Conservation (phyloP, 92 coral and sea anemone genomes). For the Metridium senile region DNA sequence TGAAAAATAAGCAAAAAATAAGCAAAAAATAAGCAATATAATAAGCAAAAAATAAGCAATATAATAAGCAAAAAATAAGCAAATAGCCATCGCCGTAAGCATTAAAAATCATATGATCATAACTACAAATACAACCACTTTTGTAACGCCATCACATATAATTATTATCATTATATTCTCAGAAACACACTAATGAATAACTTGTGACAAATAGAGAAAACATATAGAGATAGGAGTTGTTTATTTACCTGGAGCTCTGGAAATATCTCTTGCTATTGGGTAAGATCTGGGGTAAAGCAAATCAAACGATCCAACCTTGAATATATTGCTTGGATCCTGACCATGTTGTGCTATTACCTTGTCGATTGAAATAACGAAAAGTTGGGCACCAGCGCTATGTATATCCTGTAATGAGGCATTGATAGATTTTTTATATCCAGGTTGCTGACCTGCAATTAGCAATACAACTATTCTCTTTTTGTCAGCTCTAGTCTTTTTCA, state of each 20-base stretch:
- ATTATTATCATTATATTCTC: too few species aligned
- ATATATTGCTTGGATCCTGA: slow-evolving; percentile 24
- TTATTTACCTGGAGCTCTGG: slow-evolving; percentile 32
- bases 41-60: too few species aligned
- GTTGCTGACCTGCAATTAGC: slow-evolving; percentile 48
- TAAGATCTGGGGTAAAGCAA: slow-evolving; percentile 34
- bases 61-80: too few species aligned
- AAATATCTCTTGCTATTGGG: slow-evolving; percentile 42
- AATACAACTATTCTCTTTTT: slow-evolving; percentile 49
- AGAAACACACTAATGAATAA: too few species aligned
- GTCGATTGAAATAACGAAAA: slow-evolving; percentile 56
- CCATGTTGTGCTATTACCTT: slow-evolving; percentile 28
- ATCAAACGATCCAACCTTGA: slow-evolving; percentile 45
- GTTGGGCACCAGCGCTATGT: slow-evolving; percentile 47
- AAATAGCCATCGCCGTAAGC: too few species aligned
- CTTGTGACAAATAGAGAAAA: too few species aligned
- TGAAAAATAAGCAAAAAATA: too few species aligned
- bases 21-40: too few species aligned
- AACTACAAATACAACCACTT: too few species aligned
- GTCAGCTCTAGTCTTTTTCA: slow-evolving; percentile 41
- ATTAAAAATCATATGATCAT: too few species aligned
- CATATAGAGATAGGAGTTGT: too few species aligned
- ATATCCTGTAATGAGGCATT: slow-evolving; percentile 34
- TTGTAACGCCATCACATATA: too few species aligned
- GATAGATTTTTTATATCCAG: slow-evolving; percentile 16